Conservation (phyloP, 1,140 invertebrate genomes). For the Trichomalopsis sarcophagae region DNA sequence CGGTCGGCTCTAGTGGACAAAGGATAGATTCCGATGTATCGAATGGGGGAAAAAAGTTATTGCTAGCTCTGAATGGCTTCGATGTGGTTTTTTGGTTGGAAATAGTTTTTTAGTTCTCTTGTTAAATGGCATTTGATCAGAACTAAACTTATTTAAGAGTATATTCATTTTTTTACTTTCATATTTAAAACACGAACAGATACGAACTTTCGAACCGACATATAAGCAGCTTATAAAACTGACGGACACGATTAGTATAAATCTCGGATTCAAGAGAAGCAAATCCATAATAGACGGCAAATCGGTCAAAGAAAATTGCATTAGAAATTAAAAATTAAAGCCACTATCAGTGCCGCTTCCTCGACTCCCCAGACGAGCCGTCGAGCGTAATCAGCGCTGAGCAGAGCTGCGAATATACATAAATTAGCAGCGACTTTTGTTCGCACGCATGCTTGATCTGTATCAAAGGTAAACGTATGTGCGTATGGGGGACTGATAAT, state of each 20-base stretch:
- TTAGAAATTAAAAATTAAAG: constrained; percentile 24
- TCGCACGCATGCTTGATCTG: neutral
- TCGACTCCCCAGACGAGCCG: neutral
- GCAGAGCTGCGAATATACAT: constrained; percentile 5
- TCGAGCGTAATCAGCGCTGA: neutral
- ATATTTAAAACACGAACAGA: no score
- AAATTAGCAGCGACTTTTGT: constrained; percentile 8
- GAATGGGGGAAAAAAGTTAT: neutral
- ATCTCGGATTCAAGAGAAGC: neutral
- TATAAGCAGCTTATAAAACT: no score
- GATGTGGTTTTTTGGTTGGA: neutral
- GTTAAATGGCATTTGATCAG: no score
- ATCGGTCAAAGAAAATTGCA: neutral
- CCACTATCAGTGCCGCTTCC: neutral
- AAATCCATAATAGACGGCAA: neutral
- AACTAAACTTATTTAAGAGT: no score
- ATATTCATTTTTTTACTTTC: no score
- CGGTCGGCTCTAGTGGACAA: neutral
- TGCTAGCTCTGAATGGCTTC: neutral
- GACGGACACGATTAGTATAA: neutral
- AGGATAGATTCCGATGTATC: neutral
- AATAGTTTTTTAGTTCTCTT: neutral
- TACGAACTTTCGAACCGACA: no score
- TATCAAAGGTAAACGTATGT: neutral
- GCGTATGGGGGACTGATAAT: neutral